Evolutionary conservation across 2,797 vertebrate species (phyloP), one percentile per base, ranked within the genome.

Genomic region (Argyrosomus regius): DNA sequence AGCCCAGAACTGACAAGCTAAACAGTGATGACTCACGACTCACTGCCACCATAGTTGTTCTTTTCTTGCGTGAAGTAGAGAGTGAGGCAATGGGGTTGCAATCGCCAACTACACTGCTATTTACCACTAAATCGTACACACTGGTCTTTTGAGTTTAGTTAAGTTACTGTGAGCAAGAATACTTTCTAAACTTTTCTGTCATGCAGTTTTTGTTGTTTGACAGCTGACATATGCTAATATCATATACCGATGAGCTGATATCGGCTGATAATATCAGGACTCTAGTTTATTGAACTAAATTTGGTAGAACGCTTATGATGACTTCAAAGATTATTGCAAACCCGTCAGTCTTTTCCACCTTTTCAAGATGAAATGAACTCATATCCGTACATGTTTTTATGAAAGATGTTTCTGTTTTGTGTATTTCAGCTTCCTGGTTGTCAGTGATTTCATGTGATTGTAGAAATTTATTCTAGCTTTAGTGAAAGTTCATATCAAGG

Each of bases 401-500:
- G 26, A 14, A n/a, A 52, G 8, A 39, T 28, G 0, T 28, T n/a
- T 5, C 4, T 46, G 17, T 71, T 62, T 63, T 17, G 54, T 77
- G 28, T 73, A 4, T 72, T 26, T 59, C 49, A 54, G 13, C 6
- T 57, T 45, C 31, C 17, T 31, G 24, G 31, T 26, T 49, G 17
- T 31, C 20, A 28, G 9, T 61, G 11, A 26, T 63, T 61, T 2
- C 16, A 52, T 14, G 18, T 58, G 49, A 85, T 63, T 48, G 58
- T 46, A 10, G 59, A 39, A 17, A 65, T 75, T 71, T 13, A 41
- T 43, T 48, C 6, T 5, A n/a, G 35, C 64, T 45, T 72, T 46
- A 50, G 9, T 22, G 52, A 35, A 52, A 77, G 73, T 73, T 82
- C 62, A 77, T 43, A 43, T 71, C 35, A 39, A 63, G 46, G 26